Evolutionary conservation across 2,888 invertebrate species (phyloP), one percentile per base, ranked within the genome.

Genomic region (Oligia latruncula): DNA sequence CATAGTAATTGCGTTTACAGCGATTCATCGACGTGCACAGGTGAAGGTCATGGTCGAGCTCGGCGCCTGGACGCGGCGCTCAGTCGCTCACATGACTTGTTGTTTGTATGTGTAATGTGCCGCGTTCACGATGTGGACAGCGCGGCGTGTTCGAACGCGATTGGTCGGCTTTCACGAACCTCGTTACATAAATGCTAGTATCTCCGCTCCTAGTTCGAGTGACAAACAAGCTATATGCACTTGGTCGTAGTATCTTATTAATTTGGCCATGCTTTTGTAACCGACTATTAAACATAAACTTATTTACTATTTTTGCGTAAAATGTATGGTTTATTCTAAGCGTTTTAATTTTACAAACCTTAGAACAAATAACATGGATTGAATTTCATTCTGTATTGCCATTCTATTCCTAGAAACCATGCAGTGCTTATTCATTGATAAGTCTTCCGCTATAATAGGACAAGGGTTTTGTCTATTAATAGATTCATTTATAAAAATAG

Each of bases 1-100:
- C 86, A 88, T 90, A 90, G 88, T 86, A 84, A 87, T 88, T 90
- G 84, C 92, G 92, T 92, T 93, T 91, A 91, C 89, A 89, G 91
- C 91, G 91, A 92, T 91, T 89, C 90, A 87, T 89, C 87, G 90
- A 85, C 89, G 87, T 89, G 87, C 89, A 88, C 92, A 92, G 91
- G 92, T 93, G 95, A 96, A 96, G 96, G 96, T 95, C 95, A 95
- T 89, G 95, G 95, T 90, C 94, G 92, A 81, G 87, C 73, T 73
- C 70, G 93, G 93, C 94, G 95, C 92, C 92, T 91, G 92, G 90
- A 89, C 90, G 91, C 89, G 88, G 89, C 83, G 83, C 89, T 88
- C 88, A 71, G 80, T 84, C 91, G 90, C 93, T 95, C 94, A 95
- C 95, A 95, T 94, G 95, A 95, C 94, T 94, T 86, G 93, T 94